phyloP scores from a whole-genome alignment of 2,113 vertebrate genomes.

The Phainopepla nitens region DNA sequence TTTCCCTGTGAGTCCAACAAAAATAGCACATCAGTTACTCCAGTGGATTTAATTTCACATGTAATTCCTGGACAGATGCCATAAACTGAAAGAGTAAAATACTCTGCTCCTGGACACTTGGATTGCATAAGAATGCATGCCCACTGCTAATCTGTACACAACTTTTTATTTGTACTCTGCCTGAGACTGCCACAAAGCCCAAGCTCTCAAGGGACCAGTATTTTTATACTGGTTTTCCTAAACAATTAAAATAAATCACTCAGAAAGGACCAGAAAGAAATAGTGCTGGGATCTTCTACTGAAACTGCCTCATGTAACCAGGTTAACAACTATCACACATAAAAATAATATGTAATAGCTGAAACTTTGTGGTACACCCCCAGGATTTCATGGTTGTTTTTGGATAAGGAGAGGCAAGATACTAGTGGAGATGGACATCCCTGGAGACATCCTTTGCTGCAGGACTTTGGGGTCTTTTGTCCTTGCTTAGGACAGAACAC shows the following conservation, averaged over 20 bases:
- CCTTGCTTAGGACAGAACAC: not conserved
- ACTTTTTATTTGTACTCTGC: not conserved
- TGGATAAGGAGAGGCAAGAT: not conserved
- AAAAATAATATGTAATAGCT: not conserved
- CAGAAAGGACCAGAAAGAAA: not conserved
- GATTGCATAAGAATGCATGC: not conserved
- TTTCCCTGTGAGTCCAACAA: not conserved
- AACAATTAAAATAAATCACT: conserved; percentile 43
- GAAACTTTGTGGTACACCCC: not conserved
- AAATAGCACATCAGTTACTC: conserved; percentile 52
- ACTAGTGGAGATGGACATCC: not conserved
- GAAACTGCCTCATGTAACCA: not conserved
- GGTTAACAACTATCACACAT: not conserved
- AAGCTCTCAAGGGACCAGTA: not conserved
- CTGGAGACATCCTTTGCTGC: not conserved
- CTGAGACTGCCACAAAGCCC: not conserved
- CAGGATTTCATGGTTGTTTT: not conserved
- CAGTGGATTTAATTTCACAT: conserved; percentile 45
- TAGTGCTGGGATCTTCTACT: not conserved
- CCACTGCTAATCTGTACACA: not conserved
- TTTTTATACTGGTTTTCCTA: conserved; percentile 29
- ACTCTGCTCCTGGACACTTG: not conserved
- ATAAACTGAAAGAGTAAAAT: conserved; percentile 7
- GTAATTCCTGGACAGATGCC: conserved; percentile 45
- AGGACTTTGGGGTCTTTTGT: not conserved